phyloP scores from a whole-genome alignment of 2,113 vertebrate genomes.

The Bufo gargarizans region DNA sequence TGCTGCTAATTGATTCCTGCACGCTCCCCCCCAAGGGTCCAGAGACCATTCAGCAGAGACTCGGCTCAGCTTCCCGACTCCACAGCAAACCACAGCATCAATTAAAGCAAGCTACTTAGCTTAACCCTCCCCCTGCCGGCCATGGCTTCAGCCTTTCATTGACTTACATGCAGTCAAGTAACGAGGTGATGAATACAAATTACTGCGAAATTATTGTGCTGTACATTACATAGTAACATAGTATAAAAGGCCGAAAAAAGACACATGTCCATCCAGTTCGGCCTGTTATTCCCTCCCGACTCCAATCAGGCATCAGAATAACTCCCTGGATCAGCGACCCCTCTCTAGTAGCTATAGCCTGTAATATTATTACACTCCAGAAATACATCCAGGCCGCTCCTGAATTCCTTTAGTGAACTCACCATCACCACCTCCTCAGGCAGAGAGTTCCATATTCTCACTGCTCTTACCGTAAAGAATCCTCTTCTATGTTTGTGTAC shows the following conservation, averaged over 20 bases:
- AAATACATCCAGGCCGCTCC: no score
- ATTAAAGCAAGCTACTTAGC: conserved; percentile 45
- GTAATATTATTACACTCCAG: no score
- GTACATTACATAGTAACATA: neutral
- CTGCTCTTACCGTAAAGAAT: no score
- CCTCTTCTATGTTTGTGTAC: no score
- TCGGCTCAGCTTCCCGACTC: conserved; percentile 51
- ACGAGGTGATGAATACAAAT: neutral
- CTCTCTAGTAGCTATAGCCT: no score
- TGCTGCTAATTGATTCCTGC: conserved; percentile 34
- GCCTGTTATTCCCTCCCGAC: no score
- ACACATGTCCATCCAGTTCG: no score
- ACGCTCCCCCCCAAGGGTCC: neutral
- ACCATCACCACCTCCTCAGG: no score
- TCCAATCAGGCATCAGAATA: no score
- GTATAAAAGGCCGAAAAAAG: neutral
- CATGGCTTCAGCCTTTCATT: neutral
- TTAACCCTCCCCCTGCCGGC: conserved; percentile 18
- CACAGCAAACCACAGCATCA: conserved; percentile 47
- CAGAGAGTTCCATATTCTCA: no score
- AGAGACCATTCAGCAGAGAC: conserved; percentile 47
- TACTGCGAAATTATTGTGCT: neutral
- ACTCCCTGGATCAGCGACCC: no score
- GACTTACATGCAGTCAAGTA: neutral
- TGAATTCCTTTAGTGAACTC: no score